These are phyloP conservation scores for Agrochola circellaris DNA, from an alignment of 2,888 invertebrate genomes.

Conservation along the genomic window DNA sequence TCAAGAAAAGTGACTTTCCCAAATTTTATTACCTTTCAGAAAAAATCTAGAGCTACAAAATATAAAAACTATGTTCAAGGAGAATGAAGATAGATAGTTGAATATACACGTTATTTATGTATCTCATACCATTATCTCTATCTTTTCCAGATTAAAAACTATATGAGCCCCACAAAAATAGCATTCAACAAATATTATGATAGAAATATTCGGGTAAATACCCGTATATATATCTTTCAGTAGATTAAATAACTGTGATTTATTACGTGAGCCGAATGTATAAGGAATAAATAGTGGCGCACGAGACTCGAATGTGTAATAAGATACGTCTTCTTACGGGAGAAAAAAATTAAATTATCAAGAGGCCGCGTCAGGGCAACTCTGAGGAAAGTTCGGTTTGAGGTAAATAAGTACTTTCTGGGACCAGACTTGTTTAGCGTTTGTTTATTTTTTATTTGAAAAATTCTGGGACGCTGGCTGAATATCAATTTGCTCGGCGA, in stretches of 20 bases:
- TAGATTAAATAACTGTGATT: constrained; percentile 87
- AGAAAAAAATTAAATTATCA: constrained; percentile 73
- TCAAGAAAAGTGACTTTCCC: constrained; percentile 42
- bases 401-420: constrained; percentile 69
- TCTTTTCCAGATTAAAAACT: constrained; percentile 53
- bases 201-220: constrained; percentile 65
- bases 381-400: constrained; percentile 63
- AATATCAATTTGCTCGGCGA: constrained; percentile 64
- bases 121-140: constrained; percentile 34
- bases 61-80: constrained; percentile 18
- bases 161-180: constrained; percentile 54
- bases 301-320: constrained; percentile 76
- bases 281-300: constrained; percentile 79
- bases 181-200: constrained; percentile 68
- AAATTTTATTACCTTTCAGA: constrained; percentile 47
- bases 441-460: constrained; percentile 70
- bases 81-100: constrained; percentile 30
- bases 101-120: constrained; percentile 34
- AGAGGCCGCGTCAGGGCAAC: constrained; percentile 61
- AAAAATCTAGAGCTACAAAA: constrained; percentile 24
- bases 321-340: constrained; percentile 67
- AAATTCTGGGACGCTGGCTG: constrained; percentile 54
- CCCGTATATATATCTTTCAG: constrained; percentile 77
- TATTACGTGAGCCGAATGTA: constrained; percentile 84
- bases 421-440: constrained; percentile 67